Conservation (phyloP, 92 coral and sea anemone genomes). For the Epizoanthus rinbou region DNA sequence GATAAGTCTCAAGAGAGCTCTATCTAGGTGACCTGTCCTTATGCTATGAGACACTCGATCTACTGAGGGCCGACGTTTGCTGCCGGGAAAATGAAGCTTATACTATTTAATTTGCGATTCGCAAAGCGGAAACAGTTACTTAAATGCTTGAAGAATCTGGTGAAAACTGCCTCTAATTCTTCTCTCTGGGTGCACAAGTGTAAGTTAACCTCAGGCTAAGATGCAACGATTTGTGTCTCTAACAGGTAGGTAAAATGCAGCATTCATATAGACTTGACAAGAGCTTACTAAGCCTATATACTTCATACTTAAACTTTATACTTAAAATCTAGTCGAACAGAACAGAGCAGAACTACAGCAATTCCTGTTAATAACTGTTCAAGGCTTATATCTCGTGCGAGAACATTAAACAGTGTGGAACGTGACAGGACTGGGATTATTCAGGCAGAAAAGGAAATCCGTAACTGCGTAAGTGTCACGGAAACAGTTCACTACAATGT, state of each 20-base stretch:
- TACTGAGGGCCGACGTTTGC: background rate
- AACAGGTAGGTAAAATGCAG: too few species aligned
- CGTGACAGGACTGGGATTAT: slow-evolving; percentile 4
- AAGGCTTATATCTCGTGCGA: background rate
- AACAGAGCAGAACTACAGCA: too few species aligned
- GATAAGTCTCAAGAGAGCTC: slow-evolving; percentile 11
- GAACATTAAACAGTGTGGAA: background rate
- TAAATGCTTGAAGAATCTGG: slow-evolving; percentile 32
- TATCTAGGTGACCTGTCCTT: slow-evolving; percentile 3
- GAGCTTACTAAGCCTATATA: background rate
- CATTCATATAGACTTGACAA: background rate
- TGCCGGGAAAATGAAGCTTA: background rate
- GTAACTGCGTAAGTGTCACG: background rate
- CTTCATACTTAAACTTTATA: too few species aligned
- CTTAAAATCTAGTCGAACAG: too few species aligned
- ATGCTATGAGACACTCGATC: background rate
- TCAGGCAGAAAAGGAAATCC: background rate
- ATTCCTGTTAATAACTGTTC: too few species aligned
- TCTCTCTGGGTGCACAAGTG: background rate
- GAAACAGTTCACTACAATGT: background rate
- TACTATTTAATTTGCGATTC: background rate
- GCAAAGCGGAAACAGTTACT: slow-evolving; percentile 22
- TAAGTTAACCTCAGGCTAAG: background rate
- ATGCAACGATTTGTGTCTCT: too few species aligned
- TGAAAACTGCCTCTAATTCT: slow-evolving; percentile 10